Base-by-base conservation (phyloP, 2,888 invertebrate genomes). In the Melanotus villosus region DNA sequence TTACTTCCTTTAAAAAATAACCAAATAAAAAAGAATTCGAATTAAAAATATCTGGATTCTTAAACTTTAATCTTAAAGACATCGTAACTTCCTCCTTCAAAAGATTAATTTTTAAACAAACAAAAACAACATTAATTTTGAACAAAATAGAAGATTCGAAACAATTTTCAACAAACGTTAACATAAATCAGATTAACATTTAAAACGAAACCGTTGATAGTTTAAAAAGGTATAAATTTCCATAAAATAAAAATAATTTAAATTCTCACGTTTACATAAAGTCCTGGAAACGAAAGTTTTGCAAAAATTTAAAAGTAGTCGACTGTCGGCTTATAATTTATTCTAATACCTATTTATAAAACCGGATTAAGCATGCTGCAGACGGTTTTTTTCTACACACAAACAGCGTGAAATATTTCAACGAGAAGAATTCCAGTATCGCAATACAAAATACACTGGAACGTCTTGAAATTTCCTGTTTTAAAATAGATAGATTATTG, bases 261-360 rank as follows among this genome's bases (percentile, higher is more conserved):
- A 18, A 32, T 30, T 32, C 30, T 12, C 52, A 32, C 19, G 21
- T 19, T 47, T 26, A 12, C 47, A 47, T n/a, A 19, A 26, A 10
- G 18, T 1, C 18, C 26, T 50, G 12, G 50, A 21, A n/a, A n/a
- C 50, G 50, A 18, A 5, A n/a, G 23, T 47, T 63, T 63, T 32
- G 54, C 56, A 65, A 57, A 65, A 65, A 65, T 65, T 43, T 45
- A 65, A 54, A 58, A 26, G 26, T 47, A 21, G 54, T 41, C 14
- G 38, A n/a, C n/a, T 47, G 64, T 56, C 64, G 54, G 43, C 32
- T 34, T 57, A 45, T 32, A 65, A 65, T 65, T 65, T 65, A 65
- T 65, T 68, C 47, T 63, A 68, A 63, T 58, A 14, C 63, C 50
- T 68, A 68, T 68, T 68, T 68, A 63, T 68, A 68, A 57, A 68